Base-by-base conservation (phyloP, 2,888 invertebrate genomes). In the Diarsia mendica region DNA sequence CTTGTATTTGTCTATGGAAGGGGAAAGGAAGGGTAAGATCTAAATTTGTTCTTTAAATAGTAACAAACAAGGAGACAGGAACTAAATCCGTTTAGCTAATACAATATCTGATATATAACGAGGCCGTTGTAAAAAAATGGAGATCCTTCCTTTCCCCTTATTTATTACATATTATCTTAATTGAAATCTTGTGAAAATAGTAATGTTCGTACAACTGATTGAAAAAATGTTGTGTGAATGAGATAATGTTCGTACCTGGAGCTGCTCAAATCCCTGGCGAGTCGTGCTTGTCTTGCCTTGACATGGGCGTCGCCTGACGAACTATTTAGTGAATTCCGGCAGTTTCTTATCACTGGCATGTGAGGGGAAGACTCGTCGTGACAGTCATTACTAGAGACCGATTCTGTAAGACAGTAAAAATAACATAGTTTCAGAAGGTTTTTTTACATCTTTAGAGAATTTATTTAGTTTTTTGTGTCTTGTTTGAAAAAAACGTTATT, bases 21-120 rank as follows among this genome's bases (percentile, higher is more conserved):
- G 91, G 96, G 95, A 95, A 95, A 96, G 96, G 96, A 95, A 95
- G 95, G 95, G n/a, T 85, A 85, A 78, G 70, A 72, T 88, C 91
- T 89, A 88, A 77, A 87, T 83, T 88, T 72, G 77, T 71, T 80
- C 77, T 67, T 76, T 77, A 77, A 67, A 75, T 85, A 70, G 86
- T 81, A 87, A 93, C 95, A 96, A 96, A 96, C 94, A 96, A 96
- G 96, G 96, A 96, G 96, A 93, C 92, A 96, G 96, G 96, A 96
- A 93, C 88, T 87, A 85, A 81, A 78, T 82, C 80, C 74, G 79
- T 77, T 79, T 82, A 80, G 44, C 72, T 83, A 77, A 70, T n/a
- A 65, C 70, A 71, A 67, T 63, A 58, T 72, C 82, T n/a, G n/a
- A n/a, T n/a, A n/a, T n/a, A n/a, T n/a, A n/a, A n/a, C 78, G 63